Conservation (phyloP, 2,113 vertebrate genomes). For the Eurystomus gularis region DNA sequence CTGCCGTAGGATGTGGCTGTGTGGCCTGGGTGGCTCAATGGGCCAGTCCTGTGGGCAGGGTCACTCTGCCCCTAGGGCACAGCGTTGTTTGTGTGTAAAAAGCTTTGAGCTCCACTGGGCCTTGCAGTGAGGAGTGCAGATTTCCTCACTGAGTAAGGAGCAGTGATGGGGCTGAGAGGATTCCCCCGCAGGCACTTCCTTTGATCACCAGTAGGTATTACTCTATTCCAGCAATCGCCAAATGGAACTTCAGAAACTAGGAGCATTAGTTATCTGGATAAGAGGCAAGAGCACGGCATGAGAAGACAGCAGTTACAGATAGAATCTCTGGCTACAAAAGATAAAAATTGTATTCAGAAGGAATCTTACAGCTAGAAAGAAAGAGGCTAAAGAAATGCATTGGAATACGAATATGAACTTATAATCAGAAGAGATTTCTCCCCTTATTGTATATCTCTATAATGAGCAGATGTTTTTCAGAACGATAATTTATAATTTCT, state of each 20-base stretch:
- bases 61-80: neutral
- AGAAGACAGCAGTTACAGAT: neutral
- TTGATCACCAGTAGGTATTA: neutral
- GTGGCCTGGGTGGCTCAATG: neutral
- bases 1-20: accelerated
- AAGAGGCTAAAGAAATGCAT: neutral
- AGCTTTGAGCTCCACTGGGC: neutral
- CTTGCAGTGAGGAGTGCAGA: no score
- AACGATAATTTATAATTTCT: accelerated
- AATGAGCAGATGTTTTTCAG: neutral
- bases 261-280: neutral
- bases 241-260: neutral
- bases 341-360: neutral
- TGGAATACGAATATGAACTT: neutral
- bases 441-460: neutral
- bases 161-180: no score
- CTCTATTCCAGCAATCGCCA: neutral
- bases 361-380: neutral
- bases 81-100: accelerated
- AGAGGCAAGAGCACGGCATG: neutral
- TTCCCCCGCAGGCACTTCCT: neutral
- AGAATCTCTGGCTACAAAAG: neutral
- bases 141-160: neutral
- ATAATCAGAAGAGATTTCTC: neutral
- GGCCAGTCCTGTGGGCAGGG: neutral